These are phyloP conservation scores for Monopterus albus DNA, from an alignment of 2,113 vertebrate genomes.

Conservation along the genomic window DNA sequence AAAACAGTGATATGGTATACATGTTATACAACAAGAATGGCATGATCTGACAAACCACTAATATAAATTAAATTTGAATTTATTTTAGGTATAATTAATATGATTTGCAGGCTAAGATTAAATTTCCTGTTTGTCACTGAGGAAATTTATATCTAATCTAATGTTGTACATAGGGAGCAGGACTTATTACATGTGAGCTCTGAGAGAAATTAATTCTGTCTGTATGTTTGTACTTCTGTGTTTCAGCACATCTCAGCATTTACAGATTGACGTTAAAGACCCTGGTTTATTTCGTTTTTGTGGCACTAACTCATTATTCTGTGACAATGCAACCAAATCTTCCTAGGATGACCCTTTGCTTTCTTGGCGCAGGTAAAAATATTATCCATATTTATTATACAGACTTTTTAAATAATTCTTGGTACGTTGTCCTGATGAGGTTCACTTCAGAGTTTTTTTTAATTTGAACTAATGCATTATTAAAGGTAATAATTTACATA, in stretches of 20 bases:
- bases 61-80: no score
- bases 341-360: constrained; percentile 1
- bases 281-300: neutral
- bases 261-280: neutral
- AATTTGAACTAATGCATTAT: no score
- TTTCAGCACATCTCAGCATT: neutral
- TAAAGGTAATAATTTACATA: no score
- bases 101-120: neutral
- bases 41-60: no score
- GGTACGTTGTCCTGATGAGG: no score
- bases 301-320: neutral
- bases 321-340: constrained; percentile 22
- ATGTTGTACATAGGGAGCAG: neutral
- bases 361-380: constrained; percentile 50
- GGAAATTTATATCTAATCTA: neutral
- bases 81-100: no score
- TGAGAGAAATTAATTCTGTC: neutral
- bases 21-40: no score
- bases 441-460: no score
- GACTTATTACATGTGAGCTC: neutral
- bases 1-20: no score
- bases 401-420: no score
- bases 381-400: neutral
- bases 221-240: constrained; percentile 6
- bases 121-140: neutral